phyloP scores from a whole-genome alignment of 2,888 invertebrate genomes.

The Anodontia alba region DNA sequence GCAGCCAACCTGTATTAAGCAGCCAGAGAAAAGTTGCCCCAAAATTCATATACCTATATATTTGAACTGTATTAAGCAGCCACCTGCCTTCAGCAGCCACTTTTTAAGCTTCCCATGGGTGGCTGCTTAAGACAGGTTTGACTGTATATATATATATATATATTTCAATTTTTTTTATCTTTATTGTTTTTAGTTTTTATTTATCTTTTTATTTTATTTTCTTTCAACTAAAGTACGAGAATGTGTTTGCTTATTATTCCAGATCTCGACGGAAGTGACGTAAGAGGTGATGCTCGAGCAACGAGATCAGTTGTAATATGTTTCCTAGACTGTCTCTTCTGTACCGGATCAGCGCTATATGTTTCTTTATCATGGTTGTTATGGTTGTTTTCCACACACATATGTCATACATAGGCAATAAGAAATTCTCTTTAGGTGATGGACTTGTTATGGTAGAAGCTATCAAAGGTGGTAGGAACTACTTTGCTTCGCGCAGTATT shows the following conservation, averaged over 20 bases:
- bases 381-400: conserved; percentile 48
- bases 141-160: not conserved
- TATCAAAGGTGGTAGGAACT: not conserved
- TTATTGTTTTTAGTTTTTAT: too few relatives aligned
- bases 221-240: too few relatives aligned
- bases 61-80: too few relatives aligned
- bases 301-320: conserved; percentile 46
- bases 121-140: too few relatives aligned
- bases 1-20: too few relatives aligned
- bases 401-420: not conserved
- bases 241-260: not conserved
- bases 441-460: not conserved
- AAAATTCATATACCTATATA: too few relatives aligned
- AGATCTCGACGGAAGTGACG: not conserved
- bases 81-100: too few relatives aligned
- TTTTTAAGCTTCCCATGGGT: too few relatives aligned
- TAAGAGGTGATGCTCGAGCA: not conserved
- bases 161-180: too few relatives aligned
- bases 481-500: not conserved
- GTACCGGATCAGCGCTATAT: conserved; percentile 52
- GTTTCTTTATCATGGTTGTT: conserved; percentile 37
- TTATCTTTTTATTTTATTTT: not conserved
- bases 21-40: too few relatives aligned
- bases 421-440: not conserved
- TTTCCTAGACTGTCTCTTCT: conserved; percentile 59